phyloP scores from a whole-genome alignment of 2,888 invertebrate species.

The Sisyra nigra region DNA sequence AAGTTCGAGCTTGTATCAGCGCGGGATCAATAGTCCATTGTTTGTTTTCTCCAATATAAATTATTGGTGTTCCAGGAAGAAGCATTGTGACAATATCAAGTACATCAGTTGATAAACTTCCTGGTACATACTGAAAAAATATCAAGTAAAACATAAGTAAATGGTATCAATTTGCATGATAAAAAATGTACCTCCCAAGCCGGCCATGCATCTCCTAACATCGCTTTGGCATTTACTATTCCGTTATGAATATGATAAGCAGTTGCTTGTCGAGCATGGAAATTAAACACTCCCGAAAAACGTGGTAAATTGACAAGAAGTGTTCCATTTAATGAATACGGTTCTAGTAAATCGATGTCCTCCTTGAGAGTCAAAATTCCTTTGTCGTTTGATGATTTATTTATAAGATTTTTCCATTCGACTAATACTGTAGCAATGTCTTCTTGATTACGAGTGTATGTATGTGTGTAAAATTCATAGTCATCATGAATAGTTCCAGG shows the following conservation, averaged over 20 bases:
- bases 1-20: constrained; percentile 28
- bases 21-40: constrained; percentile 19
- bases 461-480: constrained; percentile 48
- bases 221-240: constrained; percentile 19
- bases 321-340: constrained; percentile 21
- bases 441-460: constrained; percentile 43
- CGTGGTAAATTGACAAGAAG: constrained; percentile 25
- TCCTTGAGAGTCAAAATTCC: constrained; percentile 25
- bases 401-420: constrained; percentile 44
- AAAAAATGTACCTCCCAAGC: constrained; percentile 29
- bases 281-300: constrained; percentile 19
- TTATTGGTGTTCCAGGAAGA: constrained; percentile 57
- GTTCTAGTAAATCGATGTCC: constrained; percentile 20
- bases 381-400: constrained; percentile 32
- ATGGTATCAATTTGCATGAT: constrained; percentile 4
- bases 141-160: no score
- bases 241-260: constrained; percentile 14
- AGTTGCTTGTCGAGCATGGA: constrained; percentile 12
- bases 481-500: constrained; percentile 28
- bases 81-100: constrained; percentile 54
- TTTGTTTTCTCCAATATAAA: constrained; percentile 15
- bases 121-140: constrained; percentile 10
- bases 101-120: constrained; percentile 23
- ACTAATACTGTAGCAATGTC: constrained; percentile 39
- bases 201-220: constrained; percentile 28